Base-by-base conservation (phyloP, 1,140 invertebrate species). In the Meloidogyne floridensis region DNA sequence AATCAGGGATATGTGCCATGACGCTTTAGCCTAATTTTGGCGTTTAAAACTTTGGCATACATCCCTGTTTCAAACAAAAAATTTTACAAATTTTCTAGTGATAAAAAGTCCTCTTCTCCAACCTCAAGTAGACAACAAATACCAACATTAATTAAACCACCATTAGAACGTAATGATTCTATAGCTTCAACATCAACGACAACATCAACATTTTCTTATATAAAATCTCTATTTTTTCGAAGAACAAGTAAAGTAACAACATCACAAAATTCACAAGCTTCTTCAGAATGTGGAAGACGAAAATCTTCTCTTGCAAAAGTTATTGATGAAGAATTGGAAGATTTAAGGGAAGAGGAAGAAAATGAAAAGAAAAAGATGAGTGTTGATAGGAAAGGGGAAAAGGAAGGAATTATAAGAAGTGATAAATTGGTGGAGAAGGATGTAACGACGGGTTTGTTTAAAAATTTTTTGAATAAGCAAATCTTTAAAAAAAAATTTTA, bases 141-240 rank as follows among this genome's bases (percentile, higher is more conserved):
- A 15, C 59, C 15, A 65, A 65, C 15, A 6, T 7, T 18, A n/a
- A 6, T 65, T 8, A 65, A 69, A 51, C 65, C 59, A 6, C 59
- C 43, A 18, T 13, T 54, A 47, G 65, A 32, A 53, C 18, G 59
- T 72, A 65, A 65, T 72, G 32, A 72, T 15, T 72, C 20, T 56
- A 53, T 32, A 43, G 10, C 77, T 42, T 72, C 65, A 53, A 69
- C 51, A 53, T 53, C 77, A 74, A 74, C 43, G n/a, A 74, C 43
- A 6, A 5, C 65, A 4, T 79, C 77, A 13, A 79, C 65, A 72
- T 65, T 69, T 20, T 71, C 77, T 15, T 79, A 43, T 13, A 72
- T 79, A 5, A 79, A 79, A 72, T 79, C 77, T 9, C 18, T 79
- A 65, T 65, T 65, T 3, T 79, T 69, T 51, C 54, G 77, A 43